A percentile compares a stretch with the other conserved stretches of the same genome.
These are phyloP conservation scores for Phylloscopus whistleri DNA, from an alignment of 2,113 vertebrate genomes.

Conservation along the genomic window DNA sequence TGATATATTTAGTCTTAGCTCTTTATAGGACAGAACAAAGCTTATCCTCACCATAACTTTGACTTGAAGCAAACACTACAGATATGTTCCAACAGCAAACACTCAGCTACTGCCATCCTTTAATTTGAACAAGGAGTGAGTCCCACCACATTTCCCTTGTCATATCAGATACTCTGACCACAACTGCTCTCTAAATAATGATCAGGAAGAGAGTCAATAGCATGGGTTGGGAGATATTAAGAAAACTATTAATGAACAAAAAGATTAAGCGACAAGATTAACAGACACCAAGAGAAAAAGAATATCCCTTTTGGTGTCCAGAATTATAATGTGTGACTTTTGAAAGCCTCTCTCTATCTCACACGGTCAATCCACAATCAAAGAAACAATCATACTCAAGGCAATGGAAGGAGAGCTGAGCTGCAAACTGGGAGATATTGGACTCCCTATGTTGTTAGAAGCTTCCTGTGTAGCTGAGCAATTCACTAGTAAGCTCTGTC, in stretches of 20 bases:
- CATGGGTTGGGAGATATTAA: neutral
- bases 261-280: neutral
- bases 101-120: neutral
- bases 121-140: neutral
- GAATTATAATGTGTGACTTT: neutral
- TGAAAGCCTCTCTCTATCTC: neutral
- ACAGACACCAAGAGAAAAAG: neutral
- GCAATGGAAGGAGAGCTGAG: neutral
- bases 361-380: neutral
- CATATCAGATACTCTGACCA: neutral
- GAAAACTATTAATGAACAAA: neutral
- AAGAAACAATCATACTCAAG: neutral
- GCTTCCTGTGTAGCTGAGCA: neutral
- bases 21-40: neutral
- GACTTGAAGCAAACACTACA: neutral
- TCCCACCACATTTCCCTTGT: neutral
- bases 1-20: neutral
- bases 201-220: neutral
- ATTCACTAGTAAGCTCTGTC: neutral
- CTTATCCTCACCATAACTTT: neutral
- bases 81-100: neutral
- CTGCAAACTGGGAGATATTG: neutral
- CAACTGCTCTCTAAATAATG: neutral
- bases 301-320: neutral
- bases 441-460: neutral